Conservation (phyloP, 53 echinoderm and acorn worm species). For the Holothuria scabra region DNA sequence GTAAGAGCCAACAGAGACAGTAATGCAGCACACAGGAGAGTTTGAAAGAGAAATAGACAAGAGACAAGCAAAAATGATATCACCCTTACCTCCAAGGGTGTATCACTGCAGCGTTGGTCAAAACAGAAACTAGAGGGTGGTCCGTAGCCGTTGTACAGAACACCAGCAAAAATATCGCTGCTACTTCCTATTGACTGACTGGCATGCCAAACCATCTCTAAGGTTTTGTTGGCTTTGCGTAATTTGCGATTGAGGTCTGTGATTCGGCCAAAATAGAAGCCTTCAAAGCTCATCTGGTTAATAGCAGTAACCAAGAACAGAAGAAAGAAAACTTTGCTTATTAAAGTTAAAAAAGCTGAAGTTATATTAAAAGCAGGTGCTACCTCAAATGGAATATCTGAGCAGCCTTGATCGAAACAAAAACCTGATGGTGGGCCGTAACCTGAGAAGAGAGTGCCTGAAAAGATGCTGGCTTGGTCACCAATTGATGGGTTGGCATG, state of each 20-base stretch:
- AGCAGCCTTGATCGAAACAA: constrained; percentile 80
- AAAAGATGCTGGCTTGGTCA: constrained; percentile 72
- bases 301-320: background rate
- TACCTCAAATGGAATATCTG: constrained; percentile 91
- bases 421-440: constrained; percentile 90
- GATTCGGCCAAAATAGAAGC: constrained; percentile 56
- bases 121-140: constrained; percentile 54
- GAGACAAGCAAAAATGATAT: background rate
- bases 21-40: background rate
- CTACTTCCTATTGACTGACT: constrained; percentile 48
- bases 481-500: constrained; percentile 77
- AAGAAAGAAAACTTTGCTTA: constrained; percentile 18
- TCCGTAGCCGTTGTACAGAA: constrained; percentile 54
- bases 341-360: background rate
- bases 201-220: constrained; percentile 62
- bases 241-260: constrained; percentile 47
- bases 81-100: constrained; percentile 52
- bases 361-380: background rate
- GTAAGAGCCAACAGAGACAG: background rate
- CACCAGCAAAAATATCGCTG: constrained; percentile 54
- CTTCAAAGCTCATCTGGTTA: constrained; percentile 56
- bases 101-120: constrained; percentile 45
- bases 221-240: constrained; percentile 27
- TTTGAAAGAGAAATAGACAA: background rate
- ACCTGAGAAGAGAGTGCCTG: constrained; percentile 78